Percentiles rank a stretch among this genome's conserved stretches.
These are phyloP conservation scores for Thyatira batis DNA, from an alignment of 2,888 invertebrate species.

Conservation along the genomic window DNA sequence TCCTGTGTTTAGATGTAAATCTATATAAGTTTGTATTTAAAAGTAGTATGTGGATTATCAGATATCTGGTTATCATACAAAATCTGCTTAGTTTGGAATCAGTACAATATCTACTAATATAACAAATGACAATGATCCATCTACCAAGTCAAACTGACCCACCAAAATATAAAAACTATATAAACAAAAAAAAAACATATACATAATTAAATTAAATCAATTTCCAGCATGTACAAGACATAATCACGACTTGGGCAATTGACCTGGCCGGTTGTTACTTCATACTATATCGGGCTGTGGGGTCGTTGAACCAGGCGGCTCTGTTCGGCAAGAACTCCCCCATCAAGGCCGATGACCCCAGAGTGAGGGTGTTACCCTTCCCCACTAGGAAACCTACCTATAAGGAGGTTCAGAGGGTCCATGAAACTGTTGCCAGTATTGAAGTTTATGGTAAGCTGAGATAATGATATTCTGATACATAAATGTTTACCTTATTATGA, in stretches of 20 bases:
- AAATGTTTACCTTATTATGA: background rate
- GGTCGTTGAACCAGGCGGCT: slow-evolving; percentile 86
- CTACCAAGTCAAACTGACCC: no score
- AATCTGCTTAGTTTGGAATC: no score
- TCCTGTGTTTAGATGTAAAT: no score
- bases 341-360: slow-evolving; percentile 83
- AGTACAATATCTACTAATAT: no score
- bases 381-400: slow-evolving; percentile 91
- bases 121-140: no score
- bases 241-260: slow-evolving; percentile 85
- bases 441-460: slow-evolving; percentile 84
- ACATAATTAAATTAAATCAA: slow-evolving; percentile 3
- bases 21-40: no score
- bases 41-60: no score
- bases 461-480: background rate
- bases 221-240: slow-evolving; percentile 88
- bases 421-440: slow-evolving; percentile 85
- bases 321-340: slow-evolving; percentile 89
- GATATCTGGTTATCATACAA: no score
- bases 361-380: slow-evolving; percentile 89
- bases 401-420: slow-evolving; percentile 89
- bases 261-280: slow-evolving; percentile 86
- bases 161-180: no score
- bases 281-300: slow-evolving; percentile 89
- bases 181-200: slow-evolving; percentile 14